Conservation (phyloP, 2,888 invertebrate genomes). For the Anarsia innoxiella region DNA sequence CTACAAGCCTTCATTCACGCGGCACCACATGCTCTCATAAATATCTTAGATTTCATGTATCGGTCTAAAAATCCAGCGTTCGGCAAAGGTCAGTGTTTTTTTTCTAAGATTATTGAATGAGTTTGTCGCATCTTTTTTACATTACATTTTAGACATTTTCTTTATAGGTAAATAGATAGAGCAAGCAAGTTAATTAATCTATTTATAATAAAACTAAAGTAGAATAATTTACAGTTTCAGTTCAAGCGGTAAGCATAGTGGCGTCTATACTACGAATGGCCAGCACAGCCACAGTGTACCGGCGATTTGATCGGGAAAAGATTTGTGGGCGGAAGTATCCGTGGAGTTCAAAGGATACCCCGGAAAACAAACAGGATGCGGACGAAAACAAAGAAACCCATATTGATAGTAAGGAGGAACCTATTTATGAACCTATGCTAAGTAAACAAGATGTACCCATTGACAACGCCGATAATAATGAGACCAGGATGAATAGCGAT, state of each 20-base stretch:
- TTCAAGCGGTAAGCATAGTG: slow-evolving; percentile 80
- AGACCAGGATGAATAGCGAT: slow-evolving; percentile 50
- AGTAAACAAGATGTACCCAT: too few relatives aligned
- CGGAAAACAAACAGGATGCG: slow-evolving; percentile 31
- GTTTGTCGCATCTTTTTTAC: too few relatives aligned
- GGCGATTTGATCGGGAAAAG: slow-evolving; percentile 87
- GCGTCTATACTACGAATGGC: slow-evolving; percentile 82
- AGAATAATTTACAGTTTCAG: slow-evolving; percentile 64
- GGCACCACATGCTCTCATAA: slow-evolving; percentile 80
- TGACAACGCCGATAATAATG: too few relatives aligned
- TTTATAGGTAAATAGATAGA: too few relatives aligned
- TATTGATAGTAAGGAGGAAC: too few relatives aligned
- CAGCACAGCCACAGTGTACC: slow-evolving; percentile 80
- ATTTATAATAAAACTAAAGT: neutral
- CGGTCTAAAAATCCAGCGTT: slow-evolving; percentile 71
- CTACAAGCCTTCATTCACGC: slow-evolving; percentile 86
- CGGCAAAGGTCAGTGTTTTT: slow-evolving; percentile 76
- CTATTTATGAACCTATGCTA: slow-evolving; percentile 44
- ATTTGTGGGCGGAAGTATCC: slow-evolving; percentile 82
- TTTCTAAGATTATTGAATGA: neutral
- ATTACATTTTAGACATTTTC: too few relatives aligned
- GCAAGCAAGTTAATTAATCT: too few relatives aligned
- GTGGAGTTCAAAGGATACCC: slow-evolving; percentile 67
- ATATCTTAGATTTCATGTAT: slow-evolving; percentile 75
- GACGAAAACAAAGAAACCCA: slow-evolving; percentile 22